Evolutionary conservation across 2,888 invertebrate species (phyloP), one percentile per base, ranked within the genome.

Genomic region (Griposia aprilina): DNA sequence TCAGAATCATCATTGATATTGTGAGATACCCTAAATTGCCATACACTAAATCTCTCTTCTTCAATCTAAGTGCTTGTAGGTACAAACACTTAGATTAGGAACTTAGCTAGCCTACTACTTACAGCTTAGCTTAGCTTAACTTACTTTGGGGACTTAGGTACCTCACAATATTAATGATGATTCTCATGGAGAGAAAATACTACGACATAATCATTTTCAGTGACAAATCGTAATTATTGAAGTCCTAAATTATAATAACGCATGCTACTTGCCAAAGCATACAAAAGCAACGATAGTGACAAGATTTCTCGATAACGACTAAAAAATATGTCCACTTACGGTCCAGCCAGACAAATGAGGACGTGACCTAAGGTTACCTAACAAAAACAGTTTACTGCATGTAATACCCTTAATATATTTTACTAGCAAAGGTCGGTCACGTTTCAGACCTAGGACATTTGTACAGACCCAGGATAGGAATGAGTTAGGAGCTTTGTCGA

Each of bases 321-420:
- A 23, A 48, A 67, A 30, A 1, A 48, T 30, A 55, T 60, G 11
- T 23, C 45, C 26, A 48, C 36, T 13, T 52, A 23, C 48, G 15
- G 15, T 15, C 7, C 26, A 23, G 52, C 48, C 20, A 3, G 36
- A 26, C 71, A 74, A 78, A 82, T 78, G 68, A 59, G 65, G 15
- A 45, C 48, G 50, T 20, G 57, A 45, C 70, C 67, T 71, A 67
- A 74, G 45, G 55, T 48, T 72, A 72, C 74, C 84, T 75, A 81
- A 75, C 84, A 82, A 73, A 80, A 83, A 84, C 63, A 80, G 73
- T 83, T 79, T 86, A 83, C 67, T 67, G 55, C 62, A 55, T 81
- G 66, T 86, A 76, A 83, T 86, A 78, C 81, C 73, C 67, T 57
- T 78, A 84, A 84, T 85, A 78, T 76, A 84, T 87, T 87, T 83